A percentile compares a stretch with the other conserved stretches of the same genome.
These are phyloP conservation scores for Bradypodion ventrale DNA, from an alignment of 2,797 vertebrate species.

Conservation along the genomic window DNA sequence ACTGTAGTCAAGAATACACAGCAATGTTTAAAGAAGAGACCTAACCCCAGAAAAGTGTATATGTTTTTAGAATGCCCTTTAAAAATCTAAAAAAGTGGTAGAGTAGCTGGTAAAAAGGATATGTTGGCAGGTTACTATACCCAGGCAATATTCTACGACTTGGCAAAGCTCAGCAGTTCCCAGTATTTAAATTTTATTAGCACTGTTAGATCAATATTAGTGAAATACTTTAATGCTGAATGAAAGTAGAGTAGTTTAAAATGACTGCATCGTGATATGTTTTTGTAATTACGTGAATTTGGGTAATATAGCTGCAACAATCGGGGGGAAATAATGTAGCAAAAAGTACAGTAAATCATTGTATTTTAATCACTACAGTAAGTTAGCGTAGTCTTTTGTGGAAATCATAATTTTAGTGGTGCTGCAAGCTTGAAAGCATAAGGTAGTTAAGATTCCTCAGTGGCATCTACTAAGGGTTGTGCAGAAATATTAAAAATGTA, in stretches of 20 bases:
- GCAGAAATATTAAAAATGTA: constrained; percentile 32
- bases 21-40: constrained; percentile 36
- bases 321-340: constrained; percentile 18
- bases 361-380: constrained; percentile 37
- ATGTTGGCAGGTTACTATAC: constrained; percentile 35
- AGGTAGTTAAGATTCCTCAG: constrained; percentile 12
- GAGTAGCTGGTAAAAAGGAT: constrained; percentile 50
- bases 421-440: constrained; percentile 35
- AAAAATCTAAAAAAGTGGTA: constrained; percentile 43
- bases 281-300: constrained; percentile 45
- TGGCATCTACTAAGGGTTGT: constrained; percentile 23
- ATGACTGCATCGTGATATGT: constrained; percentile 33
- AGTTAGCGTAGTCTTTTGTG: constrained; percentile 34
- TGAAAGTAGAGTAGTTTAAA: constrained; percentile 56
- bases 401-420: constrained; percentile 6
- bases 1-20: constrained; percentile 36
- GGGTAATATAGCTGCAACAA: constrained; percentile 28
- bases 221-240: constrained; percentile 30
- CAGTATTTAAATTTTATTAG: constrained; percentile 46
- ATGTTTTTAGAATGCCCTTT: constrained; percentile 45
- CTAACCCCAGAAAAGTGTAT: constrained; percentile 39
- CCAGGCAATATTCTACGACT: constrained; percentile 36
- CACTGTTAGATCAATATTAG: constrained; percentile 47
- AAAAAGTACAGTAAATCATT: constrained; percentile 45
- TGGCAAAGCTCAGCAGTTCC: constrained; percentile 45